Percentiles rank a stretch among this genome's conserved stretches.
Conservation (phyloP, 1,140 invertebrate genomes). For the Babylonia areolata region DNA sequence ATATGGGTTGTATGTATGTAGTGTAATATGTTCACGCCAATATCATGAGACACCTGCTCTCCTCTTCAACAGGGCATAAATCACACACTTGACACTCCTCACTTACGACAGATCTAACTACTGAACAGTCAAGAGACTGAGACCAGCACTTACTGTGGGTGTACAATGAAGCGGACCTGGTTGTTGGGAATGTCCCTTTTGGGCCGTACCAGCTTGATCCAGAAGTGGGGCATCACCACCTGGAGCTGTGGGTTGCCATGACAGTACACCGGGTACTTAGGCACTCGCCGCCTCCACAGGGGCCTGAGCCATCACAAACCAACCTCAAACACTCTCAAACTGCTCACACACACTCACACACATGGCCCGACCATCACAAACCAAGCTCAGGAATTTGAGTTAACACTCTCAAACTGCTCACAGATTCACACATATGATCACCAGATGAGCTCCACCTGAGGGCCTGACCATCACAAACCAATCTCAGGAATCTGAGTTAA, state of each 20-base stretch:
- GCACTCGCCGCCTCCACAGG: constrained; percentile 64
- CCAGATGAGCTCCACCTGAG: too few relatives aligned
- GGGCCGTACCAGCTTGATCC: constrained; percentile 91
- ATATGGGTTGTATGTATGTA: too few relatives aligned
- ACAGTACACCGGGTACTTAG: constrained; percentile 88
- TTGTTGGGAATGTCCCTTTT: constrained; percentile 81
- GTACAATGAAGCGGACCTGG: constrained; percentile 88
- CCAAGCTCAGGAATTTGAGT: too few relatives aligned
- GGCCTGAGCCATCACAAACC: constrained; percentile 50
- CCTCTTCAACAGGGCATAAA: background rate
- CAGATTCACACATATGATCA: too few relatives aligned
- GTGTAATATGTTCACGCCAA: too few relatives aligned
- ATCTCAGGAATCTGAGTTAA: too few relatives aligned
- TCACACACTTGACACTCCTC: background rate
- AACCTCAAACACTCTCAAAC: too few relatives aligned
- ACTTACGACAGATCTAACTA: background rate
- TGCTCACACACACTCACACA: too few relatives aligned
- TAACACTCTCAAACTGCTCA: too few relatives aligned
- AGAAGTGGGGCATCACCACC: constrained; percentile 94
- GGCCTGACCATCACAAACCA: too few relatives aligned
- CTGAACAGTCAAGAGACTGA: background rate
- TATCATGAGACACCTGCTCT: too few relatives aligned
- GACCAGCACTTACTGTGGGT: constrained; percentile 79
- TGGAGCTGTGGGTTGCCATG: constrained; percentile 92
- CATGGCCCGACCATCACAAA: too few relatives aligned